These are phyloP conservation scores for Drosophila diplacantha DNA, from an alignment of 2,888 invertebrate species.

Conservation along the genomic window DNA sequence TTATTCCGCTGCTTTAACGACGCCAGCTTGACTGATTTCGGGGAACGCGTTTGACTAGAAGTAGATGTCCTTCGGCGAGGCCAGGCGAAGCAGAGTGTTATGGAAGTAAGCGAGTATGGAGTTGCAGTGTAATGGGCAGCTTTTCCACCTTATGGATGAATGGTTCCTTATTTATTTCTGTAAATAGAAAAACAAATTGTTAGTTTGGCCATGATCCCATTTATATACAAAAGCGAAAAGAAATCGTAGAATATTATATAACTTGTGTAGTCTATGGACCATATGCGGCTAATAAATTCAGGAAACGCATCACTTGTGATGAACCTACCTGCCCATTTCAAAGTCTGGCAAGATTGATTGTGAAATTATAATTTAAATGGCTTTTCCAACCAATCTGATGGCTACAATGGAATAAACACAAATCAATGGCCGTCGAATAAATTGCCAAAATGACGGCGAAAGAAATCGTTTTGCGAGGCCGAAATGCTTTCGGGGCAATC, in stretches of 20 bases:
- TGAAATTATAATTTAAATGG: constrained; percentile 16
- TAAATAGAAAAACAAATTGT: not conserved
- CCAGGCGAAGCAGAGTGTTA: constrained; percentile 4
- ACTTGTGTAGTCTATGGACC: not conserved
- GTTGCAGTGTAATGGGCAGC: constrained; percentile 7
- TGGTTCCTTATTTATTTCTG: constrained; percentile 1
- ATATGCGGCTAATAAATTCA: constrained; percentile 3
- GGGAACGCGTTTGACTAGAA: constrained; percentile 7
- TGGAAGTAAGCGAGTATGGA: not conserved
- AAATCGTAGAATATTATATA: not conserved
- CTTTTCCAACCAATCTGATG: constrained; percentile 13
- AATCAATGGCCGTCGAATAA: constrained; percentile 24
- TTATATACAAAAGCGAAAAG: not conserved
- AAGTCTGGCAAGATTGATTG: constrained; percentile 9
- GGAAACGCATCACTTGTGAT: not conserved
- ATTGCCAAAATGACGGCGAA: constrained; percentile 19
- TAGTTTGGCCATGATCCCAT: not conserved
- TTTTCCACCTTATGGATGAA: not conserved
- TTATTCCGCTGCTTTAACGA: constrained; percentile 53
- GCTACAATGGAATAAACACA: constrained; percentile 18
- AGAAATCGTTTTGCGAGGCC: constrained; percentile 11
- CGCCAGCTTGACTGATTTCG: constrained; percentile 61
- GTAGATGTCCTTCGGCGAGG: not conserved
- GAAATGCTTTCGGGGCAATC: constrained; percentile 28
- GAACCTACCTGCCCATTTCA: constrained; percentile 5